Evolutionary conservation across 92 coral and sea anemone species (phyloP), one percentile per base, ranked within the genome.

Genomic region (Paramuricea clavata): DNA sequence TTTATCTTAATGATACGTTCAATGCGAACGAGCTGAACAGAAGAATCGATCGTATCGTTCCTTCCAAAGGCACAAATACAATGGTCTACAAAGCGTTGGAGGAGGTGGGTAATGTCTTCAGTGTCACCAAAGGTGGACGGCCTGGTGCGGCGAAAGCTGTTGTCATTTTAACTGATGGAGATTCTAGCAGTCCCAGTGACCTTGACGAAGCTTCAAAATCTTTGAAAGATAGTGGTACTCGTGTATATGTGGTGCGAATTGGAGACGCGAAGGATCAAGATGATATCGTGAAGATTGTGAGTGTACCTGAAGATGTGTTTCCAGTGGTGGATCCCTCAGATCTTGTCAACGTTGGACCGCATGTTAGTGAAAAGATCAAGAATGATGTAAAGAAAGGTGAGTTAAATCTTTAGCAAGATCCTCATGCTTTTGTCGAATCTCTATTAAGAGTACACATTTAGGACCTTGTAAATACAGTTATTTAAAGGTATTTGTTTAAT

Each of bases 71-170:
- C 27, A 23, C 8, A 79, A 59, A 79, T 59, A 15, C 84, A 35
- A 19, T 79, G 50, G 61, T 47, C 15, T 93, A 90, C 78, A 72
- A 85, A 76, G 94, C 95, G 74, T 56, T 95, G 17, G 69, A 75
- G 54, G 56, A 88, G 27, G 57, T 61, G 11, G 94, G 94, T 22
- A 74, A 87, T 44, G 47, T 94, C 67, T 56, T 94, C 42, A 44
- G 65, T 71, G 86, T 61, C 23, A 8, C 74, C 13, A 79, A 22
- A 0, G 78, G 87, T 22, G 89, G 93, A 16, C 83, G 93, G 26
- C 85, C 92, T 26, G 92, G 87, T 11, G 67, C 78, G 35, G 92
- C 95, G 16, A 95, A 92, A 78, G 84, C 93, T 50, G 92, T 95
- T 57, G 86, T 95, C 32, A 83, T 95, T 30, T 49, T 95, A 13